These are phyloP conservation scores for Acyrthosiphon pisum DNA, from an alignment of 1,140 invertebrate species.

Conservation along the genomic window DNA sequence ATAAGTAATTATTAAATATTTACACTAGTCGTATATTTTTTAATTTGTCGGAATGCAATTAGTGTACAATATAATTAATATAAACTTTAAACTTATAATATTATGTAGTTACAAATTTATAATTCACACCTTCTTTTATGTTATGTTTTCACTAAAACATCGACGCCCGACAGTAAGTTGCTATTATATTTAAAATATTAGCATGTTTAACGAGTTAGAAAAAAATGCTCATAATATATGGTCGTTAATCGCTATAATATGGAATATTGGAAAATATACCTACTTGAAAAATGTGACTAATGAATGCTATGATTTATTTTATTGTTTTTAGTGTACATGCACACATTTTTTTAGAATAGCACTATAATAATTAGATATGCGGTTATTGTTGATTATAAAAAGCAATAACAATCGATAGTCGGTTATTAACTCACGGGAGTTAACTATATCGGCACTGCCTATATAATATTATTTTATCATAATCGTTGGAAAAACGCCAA, in stretches of 20 bases:
- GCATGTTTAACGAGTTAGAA: not conserved
- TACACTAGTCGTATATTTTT: not conserved
- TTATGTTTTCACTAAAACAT: not conserved
- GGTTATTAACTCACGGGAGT: not conserved
- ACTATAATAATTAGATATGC: not conserved
- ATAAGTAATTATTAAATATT: not conserved
- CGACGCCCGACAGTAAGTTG: not conserved
- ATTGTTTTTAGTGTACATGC: not conserved
- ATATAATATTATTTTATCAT: not conserved
- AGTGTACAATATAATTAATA: not conserved
- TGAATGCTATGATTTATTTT: not conserved
- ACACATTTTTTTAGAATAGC: not conserved
- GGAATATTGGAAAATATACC: not conserved
- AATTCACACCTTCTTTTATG: not conserved
- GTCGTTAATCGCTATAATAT: not conserved
- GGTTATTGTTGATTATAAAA: constrained; percentile 11
- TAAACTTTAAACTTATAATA: not conserved
- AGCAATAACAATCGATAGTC: not conserved
- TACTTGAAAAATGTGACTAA: not conserved
- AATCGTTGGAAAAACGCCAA: constrained; percentile 1
- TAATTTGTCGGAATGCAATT: not conserved
- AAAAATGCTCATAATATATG: not conserved
- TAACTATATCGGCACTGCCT: not conserved
- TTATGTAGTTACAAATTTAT: too few species aligned
- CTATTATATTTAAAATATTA: not conserved